Percentiles rank a stretch among this genome's conserved stretches.
Evolutionary conservation across 2,113 vertebrate genomes (phyloP).

Genomic region (Leptosomus discolor): DNA sequence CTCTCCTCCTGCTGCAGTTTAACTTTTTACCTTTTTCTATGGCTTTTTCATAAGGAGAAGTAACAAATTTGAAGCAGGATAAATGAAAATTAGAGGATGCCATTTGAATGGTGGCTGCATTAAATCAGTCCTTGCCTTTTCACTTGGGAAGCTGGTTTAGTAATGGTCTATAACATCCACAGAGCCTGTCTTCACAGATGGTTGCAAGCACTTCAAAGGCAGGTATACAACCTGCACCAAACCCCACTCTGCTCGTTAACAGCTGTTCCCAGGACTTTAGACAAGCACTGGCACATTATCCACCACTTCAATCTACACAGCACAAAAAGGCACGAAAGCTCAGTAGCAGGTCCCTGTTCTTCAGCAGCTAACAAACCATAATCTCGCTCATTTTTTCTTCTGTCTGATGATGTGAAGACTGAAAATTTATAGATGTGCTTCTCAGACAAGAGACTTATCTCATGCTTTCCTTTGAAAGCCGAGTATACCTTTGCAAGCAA

Average conservation of each 20-base stretch:
- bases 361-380: background rate
- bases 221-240: slow-evolving; percentile 29
- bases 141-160: slow-evolving; percentile 25
- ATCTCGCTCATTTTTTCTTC: background rate
- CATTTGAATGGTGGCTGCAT: slow-evolving; percentile 34
- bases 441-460: background rate
- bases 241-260: slow-evolving; percentile 28
- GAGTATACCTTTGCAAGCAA: background rate
- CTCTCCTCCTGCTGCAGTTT: slow-evolving; percentile 7
- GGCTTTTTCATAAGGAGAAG: slow-evolving; percentile 32
- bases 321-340: slow-evolving; percentile 29
- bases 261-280: slow-evolving; percentile 37
- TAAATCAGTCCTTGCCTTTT: slow-evolving; percentile 47
- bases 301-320: background rate
- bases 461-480: background rate
- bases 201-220: slow-evolving; percentile 41
- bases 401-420: background rate
- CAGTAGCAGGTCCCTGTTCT: background rate
- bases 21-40: slow-evolving; percentile 32
- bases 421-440: background rate
- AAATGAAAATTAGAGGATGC: slow-evolving; percentile 25
- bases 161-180: slow-evolving; percentile 32
- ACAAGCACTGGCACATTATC: slow-evolving; percentile 18
- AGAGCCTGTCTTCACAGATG: slow-evolving; percentile 37
- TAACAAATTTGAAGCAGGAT: background rate